Conservation (phyloP, 2,113 vertebrate genomes). For the Symphodus melops region DNA sequence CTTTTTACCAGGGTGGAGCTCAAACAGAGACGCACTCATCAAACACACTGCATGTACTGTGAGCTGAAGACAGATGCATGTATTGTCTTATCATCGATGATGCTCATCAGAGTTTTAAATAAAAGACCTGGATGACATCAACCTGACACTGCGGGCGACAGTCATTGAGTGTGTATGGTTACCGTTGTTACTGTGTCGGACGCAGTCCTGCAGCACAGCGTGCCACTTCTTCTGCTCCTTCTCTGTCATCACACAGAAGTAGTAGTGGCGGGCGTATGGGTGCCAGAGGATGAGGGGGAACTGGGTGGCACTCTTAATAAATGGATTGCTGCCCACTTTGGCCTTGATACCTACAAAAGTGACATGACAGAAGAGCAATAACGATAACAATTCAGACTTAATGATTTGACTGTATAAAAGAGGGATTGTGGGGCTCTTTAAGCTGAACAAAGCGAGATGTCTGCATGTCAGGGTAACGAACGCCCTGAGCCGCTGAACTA, state of each 20-base stretch:
- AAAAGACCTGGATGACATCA: neutral
- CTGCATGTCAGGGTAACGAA: too few relatives aligned
- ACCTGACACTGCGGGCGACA: neutral
- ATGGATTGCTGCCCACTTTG: slow-evolving; percentile 82
- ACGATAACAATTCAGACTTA: neutral
- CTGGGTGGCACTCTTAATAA: slow-evolving; percentile 89
- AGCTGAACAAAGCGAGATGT: too few relatives aligned
- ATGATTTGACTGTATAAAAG: too few relatives aligned
- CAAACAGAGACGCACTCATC: neutral
- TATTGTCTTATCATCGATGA: neutral
- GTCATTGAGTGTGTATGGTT: slow-evolving; percentile 20
- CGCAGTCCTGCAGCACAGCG: slow-evolving; percentile 93
- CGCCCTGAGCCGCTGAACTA: too few relatives aligned
- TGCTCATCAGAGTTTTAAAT: neutral
- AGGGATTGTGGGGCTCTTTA: too few relatives aligned
- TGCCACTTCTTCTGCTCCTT: slow-evolving; percentile 95
- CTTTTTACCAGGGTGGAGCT: neutral
- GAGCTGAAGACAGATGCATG: neutral
- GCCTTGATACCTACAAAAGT: slow-evolving; percentile 76
- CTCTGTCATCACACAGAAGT: slow-evolving; percentile 93
- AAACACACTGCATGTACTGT: neutral
- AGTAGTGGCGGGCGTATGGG: slow-evolving; percentile 90
- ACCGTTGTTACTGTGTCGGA: slow-evolving; percentile 94
- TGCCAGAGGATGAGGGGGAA: slow-evolving; percentile 96
- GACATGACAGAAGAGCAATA: neutral